These are phyloP conservation scores for Bruchidius siliquastri DNA, from an alignment of 2,888 invertebrate species.

Conservation along the genomic window DNA sequence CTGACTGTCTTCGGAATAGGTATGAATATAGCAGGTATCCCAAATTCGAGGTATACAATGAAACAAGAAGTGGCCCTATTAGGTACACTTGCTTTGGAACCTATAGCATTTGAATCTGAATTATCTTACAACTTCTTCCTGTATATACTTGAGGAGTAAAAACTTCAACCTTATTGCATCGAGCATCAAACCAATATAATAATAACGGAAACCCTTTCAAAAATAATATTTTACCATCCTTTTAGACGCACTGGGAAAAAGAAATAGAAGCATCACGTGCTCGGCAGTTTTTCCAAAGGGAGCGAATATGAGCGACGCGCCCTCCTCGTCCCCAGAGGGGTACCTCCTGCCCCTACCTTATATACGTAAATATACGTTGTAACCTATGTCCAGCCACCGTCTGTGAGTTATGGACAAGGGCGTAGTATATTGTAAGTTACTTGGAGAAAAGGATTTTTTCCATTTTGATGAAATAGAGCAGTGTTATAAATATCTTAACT, in stretches of 20 bases:
- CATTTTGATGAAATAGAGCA: no score
- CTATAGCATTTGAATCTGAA: no score
- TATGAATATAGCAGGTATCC: no score
- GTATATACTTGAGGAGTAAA: no score
- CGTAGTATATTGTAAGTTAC: neutral
- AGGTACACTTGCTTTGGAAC: no score
- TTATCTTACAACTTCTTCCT: no score
- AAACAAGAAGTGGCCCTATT: no score
- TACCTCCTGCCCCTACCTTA: constrained; percentile 14
- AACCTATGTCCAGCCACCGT: constrained; percentile 37
- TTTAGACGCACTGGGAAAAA: neutral
- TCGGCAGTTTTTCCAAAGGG: neutral
- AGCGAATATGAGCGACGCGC: neutral
- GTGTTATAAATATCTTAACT: no score
- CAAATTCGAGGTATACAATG: no score
- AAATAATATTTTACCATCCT: neutral
- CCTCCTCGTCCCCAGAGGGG: neutral
- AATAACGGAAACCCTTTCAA: neutral
- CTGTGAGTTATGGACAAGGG: neutral
- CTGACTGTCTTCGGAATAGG: no score
- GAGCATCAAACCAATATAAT: neutral
- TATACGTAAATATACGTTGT: constrained; percentile 27
- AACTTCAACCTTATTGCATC: no score
- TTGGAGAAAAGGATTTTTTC: neutral
- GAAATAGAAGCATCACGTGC: constrained; percentile 3